Conservation (phyloP, 2,113 vertebrate species). For the Chaenocephalus aceratus region DNA sequence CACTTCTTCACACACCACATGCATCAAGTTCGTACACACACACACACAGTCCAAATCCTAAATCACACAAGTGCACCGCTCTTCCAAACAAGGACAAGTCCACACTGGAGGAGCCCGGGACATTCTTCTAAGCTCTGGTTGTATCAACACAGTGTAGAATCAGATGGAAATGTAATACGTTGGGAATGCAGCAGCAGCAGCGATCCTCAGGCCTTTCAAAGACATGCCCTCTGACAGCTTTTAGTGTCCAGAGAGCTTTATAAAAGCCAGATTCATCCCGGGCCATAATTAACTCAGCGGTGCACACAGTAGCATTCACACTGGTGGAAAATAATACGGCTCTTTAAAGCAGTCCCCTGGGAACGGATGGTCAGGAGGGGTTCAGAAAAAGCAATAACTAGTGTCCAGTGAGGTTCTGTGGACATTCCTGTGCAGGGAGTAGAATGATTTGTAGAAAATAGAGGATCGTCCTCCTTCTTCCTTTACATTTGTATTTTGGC, state of each 20-base stretch:
- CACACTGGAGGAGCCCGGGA: slow-evolving; percentile 34
- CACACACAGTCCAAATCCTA: slow-evolving; percentile 34
- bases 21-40: slow-evolving; percentile 17
- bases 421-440: slow-evolving; percentile 76
- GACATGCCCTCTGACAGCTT: slow-evolving; percentile 5
- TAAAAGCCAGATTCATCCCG: slow-evolving; percentile 54
- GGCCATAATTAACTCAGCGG: slow-evolving; percentile 31
- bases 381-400: slow-evolving; percentile 53
- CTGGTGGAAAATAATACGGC: slow-evolving; percentile 5
- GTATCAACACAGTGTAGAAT: slow-evolving; percentile 66
- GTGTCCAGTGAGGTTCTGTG: slow-evolving; percentile 63
- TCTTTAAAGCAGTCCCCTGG: slow-evolving; percentile 13
- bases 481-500: not conserved
- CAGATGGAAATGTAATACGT: slow-evolving; percentile 44
- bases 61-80: slow-evolving; percentile 33
- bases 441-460: slow-evolving; percentile 27
- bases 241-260: slow-evolving; percentile 29
- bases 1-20: not conserved
- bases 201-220: slow-evolving; percentile 20
- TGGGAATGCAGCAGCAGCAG: slow-evolving; percentile 38
- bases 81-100: slow-evolving; percentile 79
- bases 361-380: slow-evolving; percentile 67
- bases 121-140: slow-evolving; percentile 62
- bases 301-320: slow-evolving; percentile 44
- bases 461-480: slow-evolving; percentile 33